Evolutionary conservation across 2,888 invertebrate genomes (phyloP).

Genomic region (Coecobrya sp.): DNA sequence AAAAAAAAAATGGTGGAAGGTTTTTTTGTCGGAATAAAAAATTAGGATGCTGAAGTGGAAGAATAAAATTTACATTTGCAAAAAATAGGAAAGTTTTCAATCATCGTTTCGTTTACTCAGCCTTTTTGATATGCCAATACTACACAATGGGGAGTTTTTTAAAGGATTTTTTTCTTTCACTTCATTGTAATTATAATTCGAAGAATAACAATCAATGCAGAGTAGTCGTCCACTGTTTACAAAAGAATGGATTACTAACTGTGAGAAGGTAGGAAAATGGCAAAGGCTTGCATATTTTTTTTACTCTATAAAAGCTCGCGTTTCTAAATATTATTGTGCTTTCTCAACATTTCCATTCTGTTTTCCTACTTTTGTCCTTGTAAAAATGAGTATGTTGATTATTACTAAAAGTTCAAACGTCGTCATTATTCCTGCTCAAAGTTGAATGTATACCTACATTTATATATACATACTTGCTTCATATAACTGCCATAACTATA

Average conservation of each 20-base stretch:
- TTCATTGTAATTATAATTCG: neutral
- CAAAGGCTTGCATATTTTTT: neutral
- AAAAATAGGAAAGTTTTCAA: neutral
- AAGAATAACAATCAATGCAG: neutral
- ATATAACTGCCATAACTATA: neutral
- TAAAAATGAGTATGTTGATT: neutral
- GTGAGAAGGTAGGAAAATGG: neutral
- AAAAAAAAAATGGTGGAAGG: neutral
- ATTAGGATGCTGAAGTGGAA: too few species aligned
- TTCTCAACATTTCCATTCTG: neutral
- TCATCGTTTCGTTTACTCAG: slow-evolving; percentile 4
- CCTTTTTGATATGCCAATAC: neutral
- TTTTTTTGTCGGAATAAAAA: neutral
- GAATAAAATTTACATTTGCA: too few species aligned
- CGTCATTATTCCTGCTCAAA: neutral
- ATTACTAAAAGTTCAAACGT: neutral
- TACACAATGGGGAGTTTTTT: slow-evolving; percentile 29
- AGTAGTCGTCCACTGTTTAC: neutral
- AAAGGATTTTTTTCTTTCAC: neutral
- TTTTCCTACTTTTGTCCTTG: neutral
- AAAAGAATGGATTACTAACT: neutral
- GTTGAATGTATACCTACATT: too few species aligned
- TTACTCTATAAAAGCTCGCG: neutral
- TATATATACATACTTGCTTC: too few species aligned
- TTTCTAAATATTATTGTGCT: neutral